phyloP scores from a whole-genome alignment of 2,113 vertebrate genomes.

The Spheniscus mendiculus region DNA sequence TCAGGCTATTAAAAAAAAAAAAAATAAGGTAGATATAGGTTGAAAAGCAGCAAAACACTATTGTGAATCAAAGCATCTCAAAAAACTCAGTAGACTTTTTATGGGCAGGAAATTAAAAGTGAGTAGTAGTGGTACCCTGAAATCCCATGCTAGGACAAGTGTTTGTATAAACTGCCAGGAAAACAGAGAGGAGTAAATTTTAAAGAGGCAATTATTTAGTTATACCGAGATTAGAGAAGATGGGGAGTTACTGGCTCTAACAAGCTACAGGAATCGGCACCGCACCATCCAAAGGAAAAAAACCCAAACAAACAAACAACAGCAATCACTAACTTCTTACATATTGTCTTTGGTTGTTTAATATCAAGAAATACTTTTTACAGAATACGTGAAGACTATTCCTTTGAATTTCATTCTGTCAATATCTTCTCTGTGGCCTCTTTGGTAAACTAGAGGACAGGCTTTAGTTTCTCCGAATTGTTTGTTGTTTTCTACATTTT shows the following conservation, averaged over 20 bases:
- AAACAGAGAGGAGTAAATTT: neutral
- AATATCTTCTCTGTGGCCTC: neutral
- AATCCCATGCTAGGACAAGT: neutral
- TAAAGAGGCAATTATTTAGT: neutral
- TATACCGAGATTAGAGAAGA: neutral
- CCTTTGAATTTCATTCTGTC: neutral
- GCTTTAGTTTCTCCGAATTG: neutral
- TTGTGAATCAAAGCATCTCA: neutral
- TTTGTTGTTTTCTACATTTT: neutral
- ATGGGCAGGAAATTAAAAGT: neutral
- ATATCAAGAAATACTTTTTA: conserved; percentile 65
- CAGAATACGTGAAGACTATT: conserved; percentile 41
- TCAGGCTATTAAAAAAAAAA: too few relatives aligned
- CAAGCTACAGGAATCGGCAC: neutral
- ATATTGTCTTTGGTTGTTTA: conserved; percentile 64
- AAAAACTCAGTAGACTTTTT: neutral
- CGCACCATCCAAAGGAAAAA: neutral
- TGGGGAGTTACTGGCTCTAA: neutral
- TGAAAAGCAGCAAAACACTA: neutral
- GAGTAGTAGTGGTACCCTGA: neutral
- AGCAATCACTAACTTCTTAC: conserved; percentile 28
- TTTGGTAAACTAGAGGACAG: neutral
- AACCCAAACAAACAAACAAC: conserved; percentile 1
- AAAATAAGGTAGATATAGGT: neutral
- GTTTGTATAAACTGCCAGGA: neutral